Evolutionary conservation across 1,140 invertebrate genomes (phyloP), one percentile per base, ranked within the genome.

Genomic region (Lasioglossum albipes): DNA sequence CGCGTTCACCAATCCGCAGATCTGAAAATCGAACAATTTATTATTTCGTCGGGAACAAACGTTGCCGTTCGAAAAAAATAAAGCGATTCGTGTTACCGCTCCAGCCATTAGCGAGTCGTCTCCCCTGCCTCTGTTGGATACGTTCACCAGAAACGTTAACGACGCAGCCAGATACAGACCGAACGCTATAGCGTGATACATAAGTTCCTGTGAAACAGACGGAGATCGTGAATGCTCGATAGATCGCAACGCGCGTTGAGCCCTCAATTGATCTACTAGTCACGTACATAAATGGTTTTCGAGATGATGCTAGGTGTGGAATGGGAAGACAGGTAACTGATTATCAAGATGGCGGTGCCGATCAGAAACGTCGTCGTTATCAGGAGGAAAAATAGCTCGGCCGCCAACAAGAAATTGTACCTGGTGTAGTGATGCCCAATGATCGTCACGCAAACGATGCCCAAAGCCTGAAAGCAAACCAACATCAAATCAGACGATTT

Each of bases 301-400:
- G 96, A 94, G 79, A 98, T 95, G 80, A 97, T 96, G 20, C 96
- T 95, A 9, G 96, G 96, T 0, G 96, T 97, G 12, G 96, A 95
- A 57, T 97, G 94, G 2, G 97, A 97, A 16, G 95, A 92, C 1
- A 97, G 83, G 86, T 96, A 97, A 16, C 97, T 95, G 9, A 96
- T 86, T 13, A 97, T 89, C 36, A 97, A 89, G 79, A 96, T 95
- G 79, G 96, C 95, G 9, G 96, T 97, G 16, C 95, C 95, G 75
- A 97, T 95, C 86, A 97, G 94, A 90, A 97, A 97, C 13, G 97
- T 94, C 0, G 95, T 95, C 0, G 95, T 93, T 79, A 96, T 95
- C 45, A 97, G 90, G 10, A 97, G 92, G 89, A 96, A 96, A 89
- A 97, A 97, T n/a, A 96, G 90, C 83, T 96, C 95, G 0, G 84